Evolutionary conservation across 2,888 invertebrate genomes (phyloP).

Genomic region (Tiliacea aurago): DNA sequence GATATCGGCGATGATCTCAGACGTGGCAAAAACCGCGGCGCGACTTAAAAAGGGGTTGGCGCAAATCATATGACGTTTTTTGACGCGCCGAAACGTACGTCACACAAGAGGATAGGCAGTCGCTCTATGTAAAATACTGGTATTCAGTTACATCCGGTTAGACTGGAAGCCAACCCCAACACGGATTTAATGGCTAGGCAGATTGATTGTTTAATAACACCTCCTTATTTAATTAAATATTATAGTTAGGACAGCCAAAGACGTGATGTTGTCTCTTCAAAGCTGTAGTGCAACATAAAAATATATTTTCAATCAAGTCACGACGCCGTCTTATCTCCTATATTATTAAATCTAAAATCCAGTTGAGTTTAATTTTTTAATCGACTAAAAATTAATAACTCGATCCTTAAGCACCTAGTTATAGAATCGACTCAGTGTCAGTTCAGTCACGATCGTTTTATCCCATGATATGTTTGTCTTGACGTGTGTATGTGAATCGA

Average conservation of each 20-base stretch:
- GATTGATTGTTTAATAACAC: not conserved
- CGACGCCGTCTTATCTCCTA: slow-evolving; percentile 42
- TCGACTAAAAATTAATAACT: slow-evolving; percentile 64
- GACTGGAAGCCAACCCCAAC: not conserved
- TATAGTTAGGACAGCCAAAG: slow-evolving; percentile 21
- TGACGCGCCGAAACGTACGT: no score
- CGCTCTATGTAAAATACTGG: not conserved
- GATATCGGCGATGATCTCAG: no score
- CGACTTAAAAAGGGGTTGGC: no score
- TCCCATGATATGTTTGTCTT: slow-evolving; percentile 59
- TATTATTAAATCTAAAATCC: slow-evolving; percentile 43
- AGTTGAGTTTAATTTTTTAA: slow-evolving; percentile 58
- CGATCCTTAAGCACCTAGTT: slow-evolving; percentile 59
- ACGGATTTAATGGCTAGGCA: not conserved
- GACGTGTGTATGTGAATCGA: slow-evolving; percentile 65
- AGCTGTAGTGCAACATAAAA: slow-evolving; percentile 27
- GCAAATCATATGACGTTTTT: no score
- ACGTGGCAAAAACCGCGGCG: no score
- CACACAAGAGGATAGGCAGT: not conserved
- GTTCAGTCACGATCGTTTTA: slow-evolving; percentile 73
- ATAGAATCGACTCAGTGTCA: slow-evolving; percentile 73
- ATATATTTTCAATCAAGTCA: slow-evolving; percentile 45
- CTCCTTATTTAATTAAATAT: slow-evolving; percentile 4
- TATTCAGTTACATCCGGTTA: not conserved
- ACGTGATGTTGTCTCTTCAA: slow-evolving; percentile 14